Base-by-base conservation (phyloP, 2,797 vertebrate genomes). In the Galaxias olidus region DNA sequence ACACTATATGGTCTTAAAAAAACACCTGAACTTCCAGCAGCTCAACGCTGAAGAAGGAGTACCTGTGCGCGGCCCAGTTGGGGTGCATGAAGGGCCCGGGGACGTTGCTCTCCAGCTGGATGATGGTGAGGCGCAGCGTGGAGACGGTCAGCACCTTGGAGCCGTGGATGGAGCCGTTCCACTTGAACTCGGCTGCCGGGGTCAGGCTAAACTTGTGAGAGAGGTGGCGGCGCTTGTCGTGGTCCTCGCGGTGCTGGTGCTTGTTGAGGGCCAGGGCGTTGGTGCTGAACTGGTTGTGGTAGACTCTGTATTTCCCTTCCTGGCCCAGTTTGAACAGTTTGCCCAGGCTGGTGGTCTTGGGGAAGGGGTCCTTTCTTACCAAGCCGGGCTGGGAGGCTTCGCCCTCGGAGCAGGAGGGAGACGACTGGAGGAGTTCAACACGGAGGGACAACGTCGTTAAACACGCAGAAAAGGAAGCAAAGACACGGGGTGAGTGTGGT, bases 41-140 rank as follows among this genome's bases (percentile, higher is more conserved):
- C 30, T 30, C 14, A 6, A 51, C 49, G 17, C 19, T 48, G 18
- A 8, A 9, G 13, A 8, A 49, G 50, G 59, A 14, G 4, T 91
- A 98, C 97, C 97, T 96, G 91, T 99, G 98, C 0, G 98, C 96
- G 14, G 96, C 95, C 98, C 98, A 99, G 85, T 99, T 99, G 6
- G 96, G 96, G 79, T 99, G 98, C 85, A 99, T 95, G 55, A 99
- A 99, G 0, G 97, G 95, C 0, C 93, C 94, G 0, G 97, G 97
- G 64, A 98, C 93, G 56, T 94, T 99, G 72, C 93, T 97, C 86
- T 99, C 98, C 63, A 99, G 84, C 84, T 99, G 98, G 73, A 97
- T 94, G 83, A 99, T 99, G 68, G 95, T 98, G 61, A 99, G 91
- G 65, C 98, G 93, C 80, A 99, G 88, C 1, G 98, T 99, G 70